These are phyloP conservation scores for Rosalia funebris DNA, from an alignment of 2,888 invertebrate genomes.

Conservation along the genomic window DNA sequence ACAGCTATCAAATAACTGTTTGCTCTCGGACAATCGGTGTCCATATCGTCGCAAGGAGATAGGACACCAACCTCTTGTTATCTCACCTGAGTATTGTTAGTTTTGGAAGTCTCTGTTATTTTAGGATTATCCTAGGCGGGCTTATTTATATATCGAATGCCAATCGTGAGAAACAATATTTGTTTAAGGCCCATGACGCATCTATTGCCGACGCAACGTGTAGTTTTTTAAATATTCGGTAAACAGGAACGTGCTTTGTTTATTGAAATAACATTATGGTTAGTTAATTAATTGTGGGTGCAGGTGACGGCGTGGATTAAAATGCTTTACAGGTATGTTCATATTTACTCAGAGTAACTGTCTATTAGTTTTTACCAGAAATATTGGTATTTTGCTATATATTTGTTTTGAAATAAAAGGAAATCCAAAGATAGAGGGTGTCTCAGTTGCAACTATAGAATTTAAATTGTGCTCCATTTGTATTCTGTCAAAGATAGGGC, in stretches of 20 bases:
- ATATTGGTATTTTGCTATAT: too few relatives aligned
- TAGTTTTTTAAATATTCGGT: conserved; percentile 12
- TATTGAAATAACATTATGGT: conserved; percentile 7
- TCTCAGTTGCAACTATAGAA: too few relatives aligned
- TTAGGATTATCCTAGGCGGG: conserved; percentile 45
- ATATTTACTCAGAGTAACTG: too few relatives aligned
- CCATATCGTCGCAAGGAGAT: conserved; percentile 33
- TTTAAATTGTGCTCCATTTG: too few relatives aligned
- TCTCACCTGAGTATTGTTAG: conserved; percentile 50
- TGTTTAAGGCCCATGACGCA: conserved; percentile 23
- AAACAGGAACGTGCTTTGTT: conserved; percentile 6
- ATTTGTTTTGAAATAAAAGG: too few relatives aligned
- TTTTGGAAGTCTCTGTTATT: conserved; percentile 48
- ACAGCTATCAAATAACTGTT: conserved; percentile 7
- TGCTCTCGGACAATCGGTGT: conserved; percentile 35
- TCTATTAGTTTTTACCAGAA: too few relatives aligned
- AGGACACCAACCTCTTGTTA: conserved; percentile 43
- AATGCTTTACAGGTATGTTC: too few relatives aligned
- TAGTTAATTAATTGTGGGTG: conserved; percentile 1
- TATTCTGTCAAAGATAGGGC: too few relatives aligned
- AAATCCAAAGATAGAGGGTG: too few relatives aligned
- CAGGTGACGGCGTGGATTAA: too few relatives aligned
- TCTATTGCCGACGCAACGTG: conserved; percentile 9
- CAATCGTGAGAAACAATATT: conserved; percentile 29
- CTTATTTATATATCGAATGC: conserved; percentile 35